Evolutionary conservation across 2,797 vertebrate genomes (phyloP).

Genomic region (Cyclopterus lumpus): DNA sequence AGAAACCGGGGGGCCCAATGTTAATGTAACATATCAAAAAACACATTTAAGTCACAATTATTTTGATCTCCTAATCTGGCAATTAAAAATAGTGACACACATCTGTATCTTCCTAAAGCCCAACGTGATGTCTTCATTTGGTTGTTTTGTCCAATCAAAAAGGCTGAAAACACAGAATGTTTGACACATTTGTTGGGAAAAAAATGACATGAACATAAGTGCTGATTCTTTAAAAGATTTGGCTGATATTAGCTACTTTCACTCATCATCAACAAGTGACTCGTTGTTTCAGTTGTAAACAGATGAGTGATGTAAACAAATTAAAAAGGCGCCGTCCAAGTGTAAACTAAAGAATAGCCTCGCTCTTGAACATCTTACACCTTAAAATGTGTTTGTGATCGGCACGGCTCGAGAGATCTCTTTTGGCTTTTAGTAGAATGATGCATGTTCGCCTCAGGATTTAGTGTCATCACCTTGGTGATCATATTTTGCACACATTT

Average conservation of each 20-base stretch:
- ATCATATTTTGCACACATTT: background rate
- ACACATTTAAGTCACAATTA: background rate
- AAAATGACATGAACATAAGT: background rate
- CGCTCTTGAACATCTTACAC: too few relatives aligned
- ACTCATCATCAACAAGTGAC: background rate
- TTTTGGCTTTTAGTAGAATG: too few relatives aligned
- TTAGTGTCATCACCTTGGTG: background rate
- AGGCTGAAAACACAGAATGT: background rate
- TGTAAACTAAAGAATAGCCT: too few relatives aligned
- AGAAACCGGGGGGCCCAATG: background rate
- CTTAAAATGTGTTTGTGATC: too few relatives aligned
- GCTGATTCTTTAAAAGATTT: background rate
- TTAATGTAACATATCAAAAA: background rate
- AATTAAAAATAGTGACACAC: background rate
- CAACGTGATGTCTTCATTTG: background rate
- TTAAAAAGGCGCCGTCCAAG: background rate
- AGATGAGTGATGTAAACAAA: background rate
- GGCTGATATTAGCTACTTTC: background rate
- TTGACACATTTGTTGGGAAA: background rate
- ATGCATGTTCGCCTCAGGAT: background rate
- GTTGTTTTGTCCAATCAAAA: background rate
- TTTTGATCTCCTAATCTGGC: background rate
- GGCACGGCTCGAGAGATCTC: too few relatives aligned
- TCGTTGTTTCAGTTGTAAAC: background rate
- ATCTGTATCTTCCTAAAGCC: background rate